These are phyloP conservation scores for Philereme vetulata DNA, from an alignment of 2,888 invertebrate species.

Conservation along the genomic window DNA sequence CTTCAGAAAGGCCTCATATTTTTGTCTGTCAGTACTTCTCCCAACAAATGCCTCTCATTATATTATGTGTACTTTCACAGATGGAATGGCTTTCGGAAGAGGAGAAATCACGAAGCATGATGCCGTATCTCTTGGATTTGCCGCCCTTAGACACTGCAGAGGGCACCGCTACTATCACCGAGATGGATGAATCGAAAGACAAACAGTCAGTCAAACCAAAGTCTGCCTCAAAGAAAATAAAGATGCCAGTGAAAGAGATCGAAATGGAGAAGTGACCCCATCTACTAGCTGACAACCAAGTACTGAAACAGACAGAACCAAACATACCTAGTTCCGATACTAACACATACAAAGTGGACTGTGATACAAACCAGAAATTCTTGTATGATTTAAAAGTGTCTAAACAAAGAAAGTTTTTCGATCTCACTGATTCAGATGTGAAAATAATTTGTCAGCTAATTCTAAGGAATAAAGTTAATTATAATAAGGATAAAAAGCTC, in stretches of 20 bases:
- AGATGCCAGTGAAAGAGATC: conserved; percentile 46
- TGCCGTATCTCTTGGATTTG: conserved; percentile 73
- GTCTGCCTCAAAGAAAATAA: conserved; percentile 36
- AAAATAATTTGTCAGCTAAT: conserved; percentile 51
- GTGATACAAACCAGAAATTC: conserved; percentile 60
- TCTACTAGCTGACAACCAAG: conserved; percentile 32
- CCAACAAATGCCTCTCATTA: conserved; percentile 13
- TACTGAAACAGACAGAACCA: conserved; percentile 43
- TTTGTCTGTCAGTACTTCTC: too few species aligned
- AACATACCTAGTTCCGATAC: conserved; percentile 41
- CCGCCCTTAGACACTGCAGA: conserved; percentile 60
- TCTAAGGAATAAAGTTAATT: conserved; percentile 35
- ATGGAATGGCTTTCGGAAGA: conserved; percentile 79
- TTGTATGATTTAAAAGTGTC: conserved; percentile 56
- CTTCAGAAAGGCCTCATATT: too few species aligned
- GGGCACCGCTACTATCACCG: conserved; percentile 33
- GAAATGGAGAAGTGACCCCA: conserved; percentile 72
- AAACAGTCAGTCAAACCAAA: conserved; percentile 35
- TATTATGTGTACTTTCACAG: conserved; percentile 45
- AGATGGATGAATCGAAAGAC: conserved; percentile 40
- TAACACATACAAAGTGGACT: conserved; percentile 50
- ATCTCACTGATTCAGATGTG: conserved; percentile 58
- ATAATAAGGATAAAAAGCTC: conserved; percentile 36
- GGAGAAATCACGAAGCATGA: conserved; percentile 76
- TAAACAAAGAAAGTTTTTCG: conserved; percentile 48